phyloP scores from a whole-genome alignment of 2,888 invertebrate genomes.

The Pristionchus fissidentatus region DNA sequence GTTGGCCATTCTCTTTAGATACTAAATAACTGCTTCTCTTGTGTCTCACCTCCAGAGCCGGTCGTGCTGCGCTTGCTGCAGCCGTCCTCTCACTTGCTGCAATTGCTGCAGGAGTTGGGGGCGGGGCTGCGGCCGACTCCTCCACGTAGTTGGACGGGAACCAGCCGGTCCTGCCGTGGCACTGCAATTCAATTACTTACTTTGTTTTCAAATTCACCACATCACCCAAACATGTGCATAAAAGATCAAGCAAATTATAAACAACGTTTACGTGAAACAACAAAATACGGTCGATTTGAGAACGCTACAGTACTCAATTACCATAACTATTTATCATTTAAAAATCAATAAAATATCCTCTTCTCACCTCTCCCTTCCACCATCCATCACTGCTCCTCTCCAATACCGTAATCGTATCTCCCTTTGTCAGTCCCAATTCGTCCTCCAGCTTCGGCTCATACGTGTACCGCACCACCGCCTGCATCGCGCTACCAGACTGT shows the following conservation, averaged over 20 bases:
- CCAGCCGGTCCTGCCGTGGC: constrained; percentile 84
- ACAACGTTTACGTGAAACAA: too few species aligned
- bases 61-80: not conserved
- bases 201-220: not conserved
- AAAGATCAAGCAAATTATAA: too few species aligned
- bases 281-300: too few species aligned
- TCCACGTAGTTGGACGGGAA: constrained; percentile 97
- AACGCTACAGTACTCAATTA: not conserved
- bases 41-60: constrained; percentile 12
- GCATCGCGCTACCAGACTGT: constrained; percentile 44
- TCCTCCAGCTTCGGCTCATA: constrained; percentile 91
- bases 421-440: constrained; percentile 93
- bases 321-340: not conserved
- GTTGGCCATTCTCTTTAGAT: too few species aligned
- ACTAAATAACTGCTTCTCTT: not conserved
- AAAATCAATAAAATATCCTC: not conserved
- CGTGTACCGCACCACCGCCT: constrained; percentile 90
- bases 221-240: not conserved
- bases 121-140: constrained; percentile 64
- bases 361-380: constrained; percentile 87
- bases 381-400: constrained; percentile 99
- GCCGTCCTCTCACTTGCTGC: not conserved
- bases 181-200: constrained; percentile 78
- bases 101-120: not conserved
- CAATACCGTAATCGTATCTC: constrained; percentile 91